Evolutionary conservation across 2,888 invertebrate genomes (phyloP).

Genomic region (Heliconius erato): DNA sequence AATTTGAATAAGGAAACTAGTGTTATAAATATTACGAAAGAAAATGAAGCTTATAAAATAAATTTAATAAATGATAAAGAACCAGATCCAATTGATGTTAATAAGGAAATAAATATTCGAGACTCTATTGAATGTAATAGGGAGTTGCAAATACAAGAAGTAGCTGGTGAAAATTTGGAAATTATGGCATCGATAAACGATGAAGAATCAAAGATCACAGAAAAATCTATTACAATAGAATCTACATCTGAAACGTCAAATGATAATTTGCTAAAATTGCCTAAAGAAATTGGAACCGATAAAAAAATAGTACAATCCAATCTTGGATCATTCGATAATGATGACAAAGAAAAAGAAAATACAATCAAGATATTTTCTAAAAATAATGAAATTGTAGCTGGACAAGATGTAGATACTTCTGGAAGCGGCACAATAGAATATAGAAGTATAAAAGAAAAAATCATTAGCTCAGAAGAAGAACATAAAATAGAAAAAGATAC

Average conservation of each 20-base stretch:
- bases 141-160: background rate
- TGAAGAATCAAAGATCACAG: background rate
- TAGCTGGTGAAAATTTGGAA: background rate
- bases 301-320: background rate
- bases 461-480: background rate
- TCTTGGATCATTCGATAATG: background rate
- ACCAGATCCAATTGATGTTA: background rate
- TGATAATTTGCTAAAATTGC: background rate
- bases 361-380: background rate
- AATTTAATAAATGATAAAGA: background rate
- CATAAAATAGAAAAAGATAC: background rate
- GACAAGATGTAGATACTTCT: background rate
- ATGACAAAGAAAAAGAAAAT: background rate
- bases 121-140: background rate
- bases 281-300: background rate
- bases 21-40: background rate
- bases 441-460: background rate
- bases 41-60: background rate
- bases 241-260: background rate
- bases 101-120: background rate
- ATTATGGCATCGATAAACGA: background rate
- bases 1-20: background rate
- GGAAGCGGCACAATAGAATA: no score
- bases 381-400: background rate
- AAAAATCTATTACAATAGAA: background rate